Evolutionary conservation across 2,888 invertebrate genomes (phyloP).

Genomic region (Nyleta sp.): DNA sequence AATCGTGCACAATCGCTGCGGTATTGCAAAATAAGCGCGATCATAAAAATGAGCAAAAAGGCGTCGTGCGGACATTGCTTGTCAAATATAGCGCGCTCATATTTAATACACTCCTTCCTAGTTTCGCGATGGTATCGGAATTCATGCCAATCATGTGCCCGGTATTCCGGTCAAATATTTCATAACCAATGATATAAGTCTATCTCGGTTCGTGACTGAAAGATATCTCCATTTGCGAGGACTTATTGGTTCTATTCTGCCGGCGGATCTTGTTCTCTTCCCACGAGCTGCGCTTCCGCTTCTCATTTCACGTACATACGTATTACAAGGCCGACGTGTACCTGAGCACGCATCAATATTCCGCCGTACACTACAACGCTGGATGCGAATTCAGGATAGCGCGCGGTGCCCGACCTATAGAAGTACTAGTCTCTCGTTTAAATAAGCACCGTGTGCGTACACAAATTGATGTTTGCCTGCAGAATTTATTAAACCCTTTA

Average conservation of each 20-base stretch:
- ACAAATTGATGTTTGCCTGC: constrained; percentile 47
- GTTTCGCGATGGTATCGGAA: constrained; percentile 67
- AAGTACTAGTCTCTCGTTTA: constrained; percentile 52
- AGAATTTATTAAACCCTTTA: constrained; percentile 57
- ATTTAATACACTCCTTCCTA: constrained; percentile 47
- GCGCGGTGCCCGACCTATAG: constrained; percentile 13
- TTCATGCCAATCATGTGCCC: constrained; percentile 73
- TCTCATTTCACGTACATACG: constrained; percentile 55
- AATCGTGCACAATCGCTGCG: no score
- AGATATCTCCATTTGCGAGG: constrained; percentile 71
- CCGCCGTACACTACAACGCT: constrained; percentile 37
- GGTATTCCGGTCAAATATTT: constrained; percentile 78
- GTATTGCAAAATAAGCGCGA: constrained; percentile 3
- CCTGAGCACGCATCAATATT: constrained; percentile 62
- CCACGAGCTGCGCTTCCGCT: constrained; percentile 42
- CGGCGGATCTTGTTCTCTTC: constrained; percentile 58
- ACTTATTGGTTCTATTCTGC: constrained; percentile 69
- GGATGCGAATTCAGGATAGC: constrained; percentile 44
- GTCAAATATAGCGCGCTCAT: constrained; percentile 43
- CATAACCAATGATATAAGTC: constrained; percentile 72
- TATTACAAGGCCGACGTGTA: constrained; percentile 58
- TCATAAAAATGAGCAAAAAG: constrained; percentile 24
- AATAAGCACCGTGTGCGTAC: constrained; percentile 52
- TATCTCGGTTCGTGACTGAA: constrained; percentile 69
- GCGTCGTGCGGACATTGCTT: constrained; percentile 37